Conservation (phyloP, 2,888 invertebrate species). For the Hypomecis atomaria region DNA sequence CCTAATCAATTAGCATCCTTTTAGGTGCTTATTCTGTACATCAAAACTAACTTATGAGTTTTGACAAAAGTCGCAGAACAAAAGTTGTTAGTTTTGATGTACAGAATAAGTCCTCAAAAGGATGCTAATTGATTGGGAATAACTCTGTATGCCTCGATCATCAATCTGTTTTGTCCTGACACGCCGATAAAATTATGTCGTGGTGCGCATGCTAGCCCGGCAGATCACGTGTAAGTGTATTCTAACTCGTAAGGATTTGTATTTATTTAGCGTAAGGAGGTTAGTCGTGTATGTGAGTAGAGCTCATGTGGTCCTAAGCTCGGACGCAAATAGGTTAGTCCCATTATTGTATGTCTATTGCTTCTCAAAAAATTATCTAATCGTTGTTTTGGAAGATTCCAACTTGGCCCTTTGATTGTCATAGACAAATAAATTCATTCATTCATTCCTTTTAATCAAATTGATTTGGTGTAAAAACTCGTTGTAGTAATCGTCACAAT, state of each 20-base stretch:
- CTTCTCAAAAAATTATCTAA: conserved; percentile 8
- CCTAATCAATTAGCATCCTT: too few relatives aligned
- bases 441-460: neutral
- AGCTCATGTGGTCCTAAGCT: neutral
- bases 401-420: conserved; percentile 2
- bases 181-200: too few relatives aligned
- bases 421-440: too few relatives aligned
- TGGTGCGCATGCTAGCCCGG: neutral
- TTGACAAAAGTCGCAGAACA: too few relatives aligned
- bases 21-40: too few relatives aligned
- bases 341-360: conserved; percentile 11
- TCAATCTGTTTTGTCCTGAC: too few relatives aligned
- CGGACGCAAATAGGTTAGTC: conserved; percentile 1
- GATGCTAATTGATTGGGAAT: too few relatives aligned
- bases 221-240: neutral
- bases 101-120: too few relatives aligned
- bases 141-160: too few relatives aligned
- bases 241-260: conserved; percentile 54
- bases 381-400: conserved; percentile 3
- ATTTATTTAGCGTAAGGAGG: conserved; percentile 69
- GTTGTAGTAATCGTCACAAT: conserved; percentile 15
- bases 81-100: too few relatives aligned
- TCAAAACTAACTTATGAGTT: too few relatives aligned
- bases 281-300: conserved; percentile 28
- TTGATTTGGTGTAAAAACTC: conserved; percentile 12